Conservation (phyloP, 2,888 invertebrate genomes). For the Pseudococcus longispinus region DNA sequence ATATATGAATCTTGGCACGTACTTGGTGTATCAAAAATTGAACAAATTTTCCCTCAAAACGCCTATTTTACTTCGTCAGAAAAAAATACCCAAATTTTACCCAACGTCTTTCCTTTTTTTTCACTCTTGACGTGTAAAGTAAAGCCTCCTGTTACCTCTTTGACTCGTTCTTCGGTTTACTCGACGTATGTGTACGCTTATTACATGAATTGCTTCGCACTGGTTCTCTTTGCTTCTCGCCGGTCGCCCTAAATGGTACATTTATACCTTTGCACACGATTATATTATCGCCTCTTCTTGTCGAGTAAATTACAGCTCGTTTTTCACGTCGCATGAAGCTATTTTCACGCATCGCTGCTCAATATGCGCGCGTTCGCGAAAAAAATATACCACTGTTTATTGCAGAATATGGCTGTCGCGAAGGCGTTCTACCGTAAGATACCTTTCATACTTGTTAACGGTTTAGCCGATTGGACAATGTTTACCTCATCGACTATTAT, state of each 20-base stretch:
- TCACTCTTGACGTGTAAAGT: not conserved
- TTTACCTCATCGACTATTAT: constrained; percentile 24
- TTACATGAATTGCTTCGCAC: not conserved
- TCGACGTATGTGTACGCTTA: not conserved
- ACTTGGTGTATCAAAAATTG: not conserved
- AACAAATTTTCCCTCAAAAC: not conserved
- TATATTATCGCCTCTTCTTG: not conserved
- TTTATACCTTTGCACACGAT: not conserved
- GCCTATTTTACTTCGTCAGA: not conserved
- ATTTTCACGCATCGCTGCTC: constrained; percentile 31
- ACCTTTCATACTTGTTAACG: not conserved
- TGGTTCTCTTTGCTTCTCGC: not conserved
- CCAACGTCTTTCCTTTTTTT: not conserved
- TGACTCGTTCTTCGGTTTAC: not conserved
- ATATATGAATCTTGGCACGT: not conserved
- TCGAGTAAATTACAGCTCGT: constrained; percentile 1
- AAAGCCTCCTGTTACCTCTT: not conserved
- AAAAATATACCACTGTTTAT: not conserved
- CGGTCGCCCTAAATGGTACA: not conserved
- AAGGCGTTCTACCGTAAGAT: not conserved
- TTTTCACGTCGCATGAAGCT: constrained; percentile 16
- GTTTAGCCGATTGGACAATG: constrained; percentile 2
- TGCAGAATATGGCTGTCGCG: not conserved
- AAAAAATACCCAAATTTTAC: not conserved
- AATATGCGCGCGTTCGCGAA: constrained; percentile 1